A percentile compares a stretch with the other conserved stretches of the same genome.
Evolutionary conservation across 2,113 vertebrate species (phyloP).

Genomic region (Eonycteris spelaea): DNA sequence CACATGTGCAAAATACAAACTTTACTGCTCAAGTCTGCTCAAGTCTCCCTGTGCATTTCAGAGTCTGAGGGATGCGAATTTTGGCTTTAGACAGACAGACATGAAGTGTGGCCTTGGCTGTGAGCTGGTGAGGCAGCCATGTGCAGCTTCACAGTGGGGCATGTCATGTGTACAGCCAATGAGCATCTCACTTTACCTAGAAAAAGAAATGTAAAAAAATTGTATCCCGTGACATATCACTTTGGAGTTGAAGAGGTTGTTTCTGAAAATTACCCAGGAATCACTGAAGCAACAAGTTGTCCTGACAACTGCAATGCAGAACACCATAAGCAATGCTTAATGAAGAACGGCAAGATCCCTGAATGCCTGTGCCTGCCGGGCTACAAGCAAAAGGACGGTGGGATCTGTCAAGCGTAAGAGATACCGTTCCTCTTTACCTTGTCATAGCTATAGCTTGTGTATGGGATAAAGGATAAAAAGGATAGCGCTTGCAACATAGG

Average conservation of each 20-base stretch:
- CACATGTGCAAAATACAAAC: neutral
- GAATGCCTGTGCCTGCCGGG: conserved; percentile 26
- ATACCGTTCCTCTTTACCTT: neutral
- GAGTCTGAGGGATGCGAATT: neutral
- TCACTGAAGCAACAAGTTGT: conserved; percentile 59
- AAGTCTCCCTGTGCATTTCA: neutral
- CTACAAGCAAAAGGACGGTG: fast-evolving
- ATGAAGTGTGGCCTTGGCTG: neutral
- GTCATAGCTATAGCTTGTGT: neutral
- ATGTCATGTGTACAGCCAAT: neutral
- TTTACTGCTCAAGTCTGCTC: neutral
- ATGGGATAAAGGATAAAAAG: neutral
- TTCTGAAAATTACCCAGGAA: neutral
- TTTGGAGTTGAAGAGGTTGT: neutral
- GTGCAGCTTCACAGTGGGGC: neutral
- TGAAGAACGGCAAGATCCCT: fast-evolving
- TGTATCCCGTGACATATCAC: neutral
- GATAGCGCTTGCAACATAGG: neutral
- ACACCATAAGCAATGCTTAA: neutral
- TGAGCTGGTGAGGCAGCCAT: neutral
- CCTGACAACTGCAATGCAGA: fast-evolving
- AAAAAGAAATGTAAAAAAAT: neutral
- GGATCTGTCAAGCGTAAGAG: conserved; percentile 24
- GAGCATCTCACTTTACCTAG: neutral
- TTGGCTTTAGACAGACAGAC: neutral